Percentiles rank a stretch among this genome's conserved stretches.
Evolutionary conservation across 2,888 invertebrate genomes (phyloP).

Genomic region (Apoderus coryli): DNA sequence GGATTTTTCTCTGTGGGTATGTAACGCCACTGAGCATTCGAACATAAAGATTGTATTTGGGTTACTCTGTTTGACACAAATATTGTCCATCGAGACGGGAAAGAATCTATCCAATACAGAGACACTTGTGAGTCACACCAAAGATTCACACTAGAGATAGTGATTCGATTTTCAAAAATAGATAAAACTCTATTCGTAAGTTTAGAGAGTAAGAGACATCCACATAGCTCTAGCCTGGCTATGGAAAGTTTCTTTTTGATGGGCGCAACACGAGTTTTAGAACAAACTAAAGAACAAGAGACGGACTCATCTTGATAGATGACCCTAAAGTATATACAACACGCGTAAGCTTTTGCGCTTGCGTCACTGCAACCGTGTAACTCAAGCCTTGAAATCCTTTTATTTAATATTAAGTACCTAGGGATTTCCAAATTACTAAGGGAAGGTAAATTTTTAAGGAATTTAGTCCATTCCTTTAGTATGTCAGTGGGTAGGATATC

Average conservation of each 20-base stretch:
- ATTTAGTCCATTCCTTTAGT: neutral
- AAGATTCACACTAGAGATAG: too few relatives aligned
- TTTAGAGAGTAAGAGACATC: slow-evolving; percentile 9
- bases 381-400: too few relatives aligned
- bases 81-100: neutral
- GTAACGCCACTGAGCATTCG: neutral
- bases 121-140: neutral
- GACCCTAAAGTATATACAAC: slow-evolving; percentile 12
- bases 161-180: too few relatives aligned
- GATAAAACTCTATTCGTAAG: slow-evolving; percentile 8
- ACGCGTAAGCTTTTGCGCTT: neutral
- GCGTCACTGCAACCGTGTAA: slow-evolving; percentile 1
- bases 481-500: neutral
- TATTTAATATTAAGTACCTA: neutral
- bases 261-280: slow-evolving; percentile 21
- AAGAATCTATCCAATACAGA: neutral
- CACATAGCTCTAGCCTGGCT: slow-evolving; percentile 14
- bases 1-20: neutral
- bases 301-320: slow-evolving; percentile 7
- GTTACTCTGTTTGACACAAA: neutral
- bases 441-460: neutral
- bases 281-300: slow-evolving; percentile 14
- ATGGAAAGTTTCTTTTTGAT: slow-evolving; percentile 12
- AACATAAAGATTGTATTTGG: neutral
- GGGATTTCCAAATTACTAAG: neutral